These are phyloP conservation scores for Platorchestia sp. DNA, from an alignment of 1,140 invertebrate species.

Conservation along the genomic window DNA sequence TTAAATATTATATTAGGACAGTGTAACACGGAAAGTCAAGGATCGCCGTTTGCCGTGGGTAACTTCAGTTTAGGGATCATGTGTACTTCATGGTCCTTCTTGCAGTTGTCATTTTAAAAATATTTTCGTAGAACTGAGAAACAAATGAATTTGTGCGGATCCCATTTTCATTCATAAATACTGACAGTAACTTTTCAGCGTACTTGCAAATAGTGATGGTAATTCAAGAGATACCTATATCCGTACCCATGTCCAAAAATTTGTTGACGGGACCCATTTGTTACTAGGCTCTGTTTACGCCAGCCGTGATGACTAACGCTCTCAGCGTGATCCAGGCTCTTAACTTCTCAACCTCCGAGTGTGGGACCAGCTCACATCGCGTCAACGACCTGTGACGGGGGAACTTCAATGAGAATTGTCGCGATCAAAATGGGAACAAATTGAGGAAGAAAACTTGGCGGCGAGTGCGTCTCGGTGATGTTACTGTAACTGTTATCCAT, in stretches of 20 bases:
- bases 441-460: neutral
- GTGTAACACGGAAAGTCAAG: neutral
- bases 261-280: neutral
- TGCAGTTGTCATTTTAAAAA: neutral
- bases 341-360: neutral
- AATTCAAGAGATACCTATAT: neutral
- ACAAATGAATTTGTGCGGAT: neutral
- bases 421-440: neutral
- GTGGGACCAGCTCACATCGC: neutral
- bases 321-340: neutral
- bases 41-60: neutral
- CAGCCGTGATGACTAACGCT: neutral
- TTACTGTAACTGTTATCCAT: neutral
- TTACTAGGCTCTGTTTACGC: neutral
- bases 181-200: neutral
- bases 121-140: neutral
- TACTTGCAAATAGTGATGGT: neutral
- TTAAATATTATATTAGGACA: neutral
- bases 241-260: neutral
- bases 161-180: neutral
- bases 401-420: neutral
- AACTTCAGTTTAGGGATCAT: neutral
- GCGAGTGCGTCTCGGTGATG: neutral
- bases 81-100: neutral
- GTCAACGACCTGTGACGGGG: neutral